Evolutionary conservation across 92 coral and sea anemone species (phyloP), one percentile per base, ranked within the genome.

Genomic region (Virgularia gustaviana): DNA sequence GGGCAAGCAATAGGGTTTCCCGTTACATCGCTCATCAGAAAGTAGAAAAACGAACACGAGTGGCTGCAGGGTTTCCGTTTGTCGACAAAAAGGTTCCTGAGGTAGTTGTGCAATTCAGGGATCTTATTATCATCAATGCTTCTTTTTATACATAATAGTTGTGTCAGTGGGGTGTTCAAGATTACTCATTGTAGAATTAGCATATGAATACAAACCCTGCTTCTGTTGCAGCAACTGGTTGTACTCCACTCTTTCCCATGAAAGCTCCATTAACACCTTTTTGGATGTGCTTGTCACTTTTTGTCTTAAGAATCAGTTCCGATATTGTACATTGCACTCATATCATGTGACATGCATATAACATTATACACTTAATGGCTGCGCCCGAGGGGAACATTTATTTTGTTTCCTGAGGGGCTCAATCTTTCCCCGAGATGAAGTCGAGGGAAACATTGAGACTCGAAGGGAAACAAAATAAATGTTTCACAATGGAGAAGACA

Each of bases 221-320:
- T 79, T 66, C 49, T 87, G 88, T 18, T 58, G 80, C 3, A 83
- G 42, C 39, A 87, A 59, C 15, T 84, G 65, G 42, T 70, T 87
- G 67, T n/a, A 87, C 37, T 87, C 85, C 1, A 87, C 91, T 70
- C 81, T 43, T 75, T 79, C 87, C 90, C 90, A 87, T 36, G 87
- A 86, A 3, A 86, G 72, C 10, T 61, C 72, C 70, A 73, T 86
- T 66, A 86, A 29, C 35, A 75, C 13, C 9, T 74, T 33, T 29
- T 60, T 61, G 2, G 90, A 78, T 19, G 79, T 38, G 29, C 39
- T 86, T 19, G 80, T 47, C 55, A 47, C 55, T 47, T 47, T 47
- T 25, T 15, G 22, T 5, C 55, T 4, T 25, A 15, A 47, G 20
- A 47, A 47, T 25, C 15, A 47, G 15, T 3, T n/a, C n/a, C n/a